Evolutionary conservation across 2,888 invertebrate species (phyloP).

Genomic region (Temnothorax ravouxi): DNA sequence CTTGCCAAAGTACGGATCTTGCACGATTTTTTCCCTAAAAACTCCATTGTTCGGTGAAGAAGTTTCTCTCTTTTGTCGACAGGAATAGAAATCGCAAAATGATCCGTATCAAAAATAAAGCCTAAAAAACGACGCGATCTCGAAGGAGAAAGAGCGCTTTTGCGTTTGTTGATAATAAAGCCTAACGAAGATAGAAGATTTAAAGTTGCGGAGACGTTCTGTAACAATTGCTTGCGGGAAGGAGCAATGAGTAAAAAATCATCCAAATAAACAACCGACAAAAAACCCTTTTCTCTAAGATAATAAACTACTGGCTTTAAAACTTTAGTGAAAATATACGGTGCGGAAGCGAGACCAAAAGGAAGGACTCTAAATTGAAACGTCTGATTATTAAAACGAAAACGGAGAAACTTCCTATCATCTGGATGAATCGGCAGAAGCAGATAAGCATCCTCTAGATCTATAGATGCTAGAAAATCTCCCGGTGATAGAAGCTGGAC

Average conservation of each 20-base stretch:
- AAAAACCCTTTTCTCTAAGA: slow-evolving; percentile 41
- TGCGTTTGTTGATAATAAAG: slow-evolving; percentile 64
- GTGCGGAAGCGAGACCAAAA: slow-evolving; percentile 62
- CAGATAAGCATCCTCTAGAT: slow-evolving; percentile 68
- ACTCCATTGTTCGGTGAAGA: neutral
- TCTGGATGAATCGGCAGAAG: slow-evolving; percentile 54
- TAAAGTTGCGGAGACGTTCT: slow-evolving; percentile 43
- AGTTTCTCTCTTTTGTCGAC: slow-evolving; percentile 54
- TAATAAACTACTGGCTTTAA: slow-evolving; percentile 61
- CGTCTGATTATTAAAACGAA: slow-evolving; percentile 58
- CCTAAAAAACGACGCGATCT: slow-evolving; percentile 56
- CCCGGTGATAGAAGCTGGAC: slow-evolving; percentile 41
- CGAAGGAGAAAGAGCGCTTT: slow-evolving; percentile 46
- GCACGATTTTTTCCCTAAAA: slow-evolving; percentile 34
- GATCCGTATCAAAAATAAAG: slow-evolving; percentile 55
- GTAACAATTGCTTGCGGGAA: neutral
- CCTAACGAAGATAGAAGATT: slow-evolving; percentile 53
- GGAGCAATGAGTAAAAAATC: slow-evolving; percentile 62
- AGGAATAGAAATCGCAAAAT: slow-evolving; percentile 32
- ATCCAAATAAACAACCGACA: slow-evolving; percentile 61
- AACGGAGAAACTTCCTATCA: slow-evolving; percentile 63
- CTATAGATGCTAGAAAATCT: slow-evolving; percentile 56
- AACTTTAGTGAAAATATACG: slow-evolving; percentile 68
- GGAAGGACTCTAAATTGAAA: slow-evolving; percentile 68
- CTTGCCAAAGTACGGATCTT: slow-evolving; percentile 61